Evolutionary conservation across 2,888 invertebrate genomes (phyloP), one percentile per base, ranked within the genome.

Genomic region (Romanomermis culicivorax): DNA sequence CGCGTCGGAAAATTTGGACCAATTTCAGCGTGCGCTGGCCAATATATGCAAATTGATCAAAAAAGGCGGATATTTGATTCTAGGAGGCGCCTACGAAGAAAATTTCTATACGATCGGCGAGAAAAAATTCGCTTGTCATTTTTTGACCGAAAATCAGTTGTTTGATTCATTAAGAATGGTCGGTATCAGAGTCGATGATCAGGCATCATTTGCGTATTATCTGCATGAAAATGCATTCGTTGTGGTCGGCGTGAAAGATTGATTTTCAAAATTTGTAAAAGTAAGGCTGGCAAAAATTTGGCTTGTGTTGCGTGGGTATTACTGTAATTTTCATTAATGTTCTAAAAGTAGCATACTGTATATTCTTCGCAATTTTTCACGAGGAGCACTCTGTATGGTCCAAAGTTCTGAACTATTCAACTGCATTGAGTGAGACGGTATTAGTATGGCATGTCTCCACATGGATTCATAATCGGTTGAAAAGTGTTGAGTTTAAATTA

Each of bases 11-110:
- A 30, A 23, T 52, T 29, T 14, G 14, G 30, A 53, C 2, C 45
- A 51, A 17, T 55, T 27, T 36, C 23, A 26, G 25, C 29, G 3
- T 17, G 51, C 29, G 2, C 23, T 55, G 23, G 2, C 24, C 3
- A 55, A 55, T 42, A 27, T 55, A 20, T 30, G 36, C 30, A 7
- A 17, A 2, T 20, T 51, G 27, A 51, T 55, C 26, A 29, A 42
- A 42, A 23, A 51, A 36, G 55, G 55, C n/a, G 55, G 55, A 23
- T 42, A 30, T n/a, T 23, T 55, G n/a, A 55, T 55, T 42, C 20
- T 55, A 3, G 55, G 55, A 29, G 55, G 42, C 2, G 49, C 47
- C 7, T 29, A 45, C 17, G 49, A 55, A 52, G 42, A 42, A 27
- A 4, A 51, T 20, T 42, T 23, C 27, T 55, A 55, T 23, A 25